Base-by-base conservation (phyloP, 2,888 invertebrate genomes). In the Apocheima hispidaria region DNA sequence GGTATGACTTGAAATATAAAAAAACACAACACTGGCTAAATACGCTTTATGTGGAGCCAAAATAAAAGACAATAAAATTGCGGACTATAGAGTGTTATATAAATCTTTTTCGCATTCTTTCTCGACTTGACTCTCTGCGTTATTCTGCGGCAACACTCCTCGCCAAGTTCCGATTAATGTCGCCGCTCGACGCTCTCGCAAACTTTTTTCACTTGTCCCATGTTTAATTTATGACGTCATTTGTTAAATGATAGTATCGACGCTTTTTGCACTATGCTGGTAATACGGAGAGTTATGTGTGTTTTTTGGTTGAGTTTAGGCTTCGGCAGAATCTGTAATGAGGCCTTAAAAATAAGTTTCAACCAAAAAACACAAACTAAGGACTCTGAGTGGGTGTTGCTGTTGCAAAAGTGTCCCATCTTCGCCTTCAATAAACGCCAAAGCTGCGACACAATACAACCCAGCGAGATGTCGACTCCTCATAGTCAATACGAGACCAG, bases 151-250 rank as follows among this genome's bases (percentile, higher is more conserved):
- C 12, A 16, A 23, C 18, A 28, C 33, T 28, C 28, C n/a, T 46
- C 9, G 10, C 23, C 20, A 26, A 26, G 33, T 12, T 48, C 43
- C 60, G 60, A 62, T 53, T 62, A 56, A 62, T 52, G 61, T 62
- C 26, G 52, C 61, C 56, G 61, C 61, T 54, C 61, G 52, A 55
- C 56, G 56, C 56, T 60, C 61, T 55, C 65, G 60, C 41, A 43
- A 12, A 69, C 72, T 78, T 77, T 79, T 72, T 65, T 60, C 35
- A 18, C 60, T 48, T 40, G 49, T 48, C 46, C 51, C 43, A 87
- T 86, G 87, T 86, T 81, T 87, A 85, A 88, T 88, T 87, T 87
- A 88, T 87, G 72, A 79, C 65, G 76, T 82, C 83, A 87, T 88
- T 87, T 87, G 86, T 84, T 87, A 84, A 81, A 77, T 71, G 77